Conservation (phyloP, 2,888 invertebrate genomes). For the Pyrgus malvae region DNA sequence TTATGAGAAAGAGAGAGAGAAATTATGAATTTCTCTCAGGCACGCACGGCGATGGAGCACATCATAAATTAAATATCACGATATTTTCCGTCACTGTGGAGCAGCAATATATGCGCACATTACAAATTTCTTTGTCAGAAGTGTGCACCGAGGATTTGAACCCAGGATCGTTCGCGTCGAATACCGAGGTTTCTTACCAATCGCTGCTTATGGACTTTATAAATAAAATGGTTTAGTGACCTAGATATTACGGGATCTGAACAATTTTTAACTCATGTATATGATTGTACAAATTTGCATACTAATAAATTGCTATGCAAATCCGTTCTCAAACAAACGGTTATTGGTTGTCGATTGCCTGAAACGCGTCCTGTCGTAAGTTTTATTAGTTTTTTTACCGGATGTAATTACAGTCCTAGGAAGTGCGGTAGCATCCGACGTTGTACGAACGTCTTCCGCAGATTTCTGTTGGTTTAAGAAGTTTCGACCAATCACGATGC, state of each 20-base stretch:
- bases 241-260: background rate
- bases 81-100: no score
- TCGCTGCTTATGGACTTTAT: no score
- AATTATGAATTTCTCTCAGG: no score
- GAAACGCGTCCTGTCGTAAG: background rate
- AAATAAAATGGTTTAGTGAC: background rate
- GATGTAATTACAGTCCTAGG: conserved; percentile 36
- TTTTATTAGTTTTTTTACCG: background rate
- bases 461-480: conserved; percentile 36
- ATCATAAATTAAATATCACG: no score
- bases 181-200: no score
- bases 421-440: conserved; percentile 30
- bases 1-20: no score
- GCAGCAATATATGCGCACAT: no score
- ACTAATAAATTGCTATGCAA: background rate
- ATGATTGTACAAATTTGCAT: conserved; percentile 3
- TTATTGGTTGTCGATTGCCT: conserved; percentile 2
- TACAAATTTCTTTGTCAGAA: no score
- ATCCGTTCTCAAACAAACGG: conserved; percentile 2
- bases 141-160: no score
- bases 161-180: no score
- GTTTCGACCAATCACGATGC: conserved; percentile 1
- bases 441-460: conserved; percentile 10
- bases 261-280: background rate
- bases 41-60: no score